Evolutionary conservation across 2,888 invertebrate species (phyloP).

Genomic region (Eumacrocentrus americanus): DNA sequence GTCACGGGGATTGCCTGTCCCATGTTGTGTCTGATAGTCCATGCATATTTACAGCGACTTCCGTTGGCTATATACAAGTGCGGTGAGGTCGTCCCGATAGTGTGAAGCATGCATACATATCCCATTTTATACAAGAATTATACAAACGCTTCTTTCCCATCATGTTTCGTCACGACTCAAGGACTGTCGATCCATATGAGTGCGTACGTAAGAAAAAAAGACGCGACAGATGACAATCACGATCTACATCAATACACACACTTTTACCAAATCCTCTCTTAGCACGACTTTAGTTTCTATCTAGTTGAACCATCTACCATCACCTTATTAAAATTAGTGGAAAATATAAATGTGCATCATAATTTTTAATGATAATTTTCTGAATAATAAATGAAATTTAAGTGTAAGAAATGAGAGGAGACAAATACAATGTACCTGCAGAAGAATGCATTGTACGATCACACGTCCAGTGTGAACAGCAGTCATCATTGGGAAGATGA

Average conservation of each 20-base stretch:
- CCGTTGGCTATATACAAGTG: conserved; percentile 32
- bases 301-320: background rate
- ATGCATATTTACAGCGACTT: conserved; percentile 47
- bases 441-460: conserved; percentile 34
- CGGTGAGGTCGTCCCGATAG: conserved; percentile 10
- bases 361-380: background rate
- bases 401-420: background rate
- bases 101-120: conserved; percentile 41
- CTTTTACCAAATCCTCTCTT: background rate
- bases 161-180: too few species aligned
- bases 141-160: too few species aligned
- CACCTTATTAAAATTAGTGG: background rate
- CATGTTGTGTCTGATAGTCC: conserved; percentile 24
- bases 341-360: background rate
- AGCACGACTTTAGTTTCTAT: background rate
- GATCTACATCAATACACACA: background rate
- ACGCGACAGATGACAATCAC: too few species aligned
- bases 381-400: too few species aligned
- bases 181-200: too few species aligned
- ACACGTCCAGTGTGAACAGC: conserved; percentile 81
- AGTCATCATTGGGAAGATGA: conserved; percentile 76
- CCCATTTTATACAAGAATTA: conserved; percentile 5
- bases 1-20: conserved; percentile 34
- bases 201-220: too few species aligned
- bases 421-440: conserved; percentile 37